Evolutionary conservation across 1,140 invertebrate species (phyloP).

Genomic region (Drosophila cardini): DNA sequence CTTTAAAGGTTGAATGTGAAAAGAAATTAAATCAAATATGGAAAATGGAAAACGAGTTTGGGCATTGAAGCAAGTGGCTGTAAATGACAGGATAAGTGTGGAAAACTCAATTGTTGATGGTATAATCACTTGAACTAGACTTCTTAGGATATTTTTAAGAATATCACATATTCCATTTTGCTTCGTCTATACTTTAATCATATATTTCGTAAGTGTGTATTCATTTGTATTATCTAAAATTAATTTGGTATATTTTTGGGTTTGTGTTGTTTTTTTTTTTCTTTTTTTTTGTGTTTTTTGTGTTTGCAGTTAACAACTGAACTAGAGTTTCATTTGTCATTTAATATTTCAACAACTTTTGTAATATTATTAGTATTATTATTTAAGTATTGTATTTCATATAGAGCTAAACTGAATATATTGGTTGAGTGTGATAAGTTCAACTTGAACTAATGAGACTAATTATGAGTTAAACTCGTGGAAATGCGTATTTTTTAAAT

Average conservation of each 20-base stretch:
- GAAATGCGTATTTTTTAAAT: constrained; percentile 67
- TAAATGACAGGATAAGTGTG: constrained; percentile 24
- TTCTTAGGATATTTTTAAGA: constrained; percentile 75
- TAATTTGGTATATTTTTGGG: constrained; percentile 16
- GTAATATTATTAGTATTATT: constrained; percentile 58
- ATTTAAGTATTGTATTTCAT: constrained; percentile 27
- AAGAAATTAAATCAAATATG: neutral
- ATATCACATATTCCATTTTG: constrained; percentile 74
- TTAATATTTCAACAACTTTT: constrained; percentile 57
- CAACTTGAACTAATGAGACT: constrained; percentile 61
- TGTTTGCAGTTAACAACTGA: constrained; percentile 54
- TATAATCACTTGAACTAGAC: constrained; percentile 42
- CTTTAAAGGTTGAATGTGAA: constrained; percentile 25
- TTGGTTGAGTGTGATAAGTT: constrained; percentile 42
- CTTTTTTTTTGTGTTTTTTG: constrained; percentile 5
- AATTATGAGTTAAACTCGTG: constrained; percentile 72
- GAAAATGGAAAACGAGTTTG: constrained; percentile 3
- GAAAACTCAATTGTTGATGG: constrained; percentile 15
- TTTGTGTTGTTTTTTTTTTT: neutral
- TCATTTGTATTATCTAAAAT: constrained; percentile 27
- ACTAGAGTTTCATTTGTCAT: constrained; percentile 51
- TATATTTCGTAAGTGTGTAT: constrained; percentile 17
- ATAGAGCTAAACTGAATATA: constrained; percentile 48
- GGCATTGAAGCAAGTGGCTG: constrained; percentile 48
- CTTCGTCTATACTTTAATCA: constrained; percentile 33